These are phyloP conservation scores for Phytoseiulus persimilis DNA, from an alignment of 2,888 invertebrate genomes.

Conservation along the genomic window DNA sequence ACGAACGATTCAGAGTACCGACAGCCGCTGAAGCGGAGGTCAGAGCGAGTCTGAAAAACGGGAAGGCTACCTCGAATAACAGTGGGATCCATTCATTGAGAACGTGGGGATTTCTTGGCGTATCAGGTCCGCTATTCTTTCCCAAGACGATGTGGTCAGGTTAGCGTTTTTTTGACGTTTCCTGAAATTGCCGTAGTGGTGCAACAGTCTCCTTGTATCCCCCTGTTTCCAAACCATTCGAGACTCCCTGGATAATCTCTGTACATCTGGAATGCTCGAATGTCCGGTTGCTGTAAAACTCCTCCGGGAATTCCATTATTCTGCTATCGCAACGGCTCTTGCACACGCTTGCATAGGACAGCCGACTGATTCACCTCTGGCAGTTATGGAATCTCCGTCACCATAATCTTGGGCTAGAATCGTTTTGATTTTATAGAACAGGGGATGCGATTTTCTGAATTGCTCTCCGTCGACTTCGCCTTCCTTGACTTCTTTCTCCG, in stretches of 20 bases:
- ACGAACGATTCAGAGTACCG: too few relatives aligned
- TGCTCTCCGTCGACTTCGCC: background rate
- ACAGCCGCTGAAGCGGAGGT: too few relatives aligned
- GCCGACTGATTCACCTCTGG: too few relatives aligned
- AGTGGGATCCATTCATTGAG: conserved; percentile 22
- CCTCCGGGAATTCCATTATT: too few relatives aligned
- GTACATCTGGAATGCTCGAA: background rate
- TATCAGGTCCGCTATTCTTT: background rate
- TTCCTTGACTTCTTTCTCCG: background rate
- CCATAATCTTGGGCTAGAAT: background rate
- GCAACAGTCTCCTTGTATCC: background rate
- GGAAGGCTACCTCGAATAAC: conserved; percentile 23
- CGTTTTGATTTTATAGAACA: background rate
- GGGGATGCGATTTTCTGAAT: background rate
- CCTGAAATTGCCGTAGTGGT: background rate
- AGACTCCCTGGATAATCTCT: background rate
- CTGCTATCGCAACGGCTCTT: too few relatives aligned
- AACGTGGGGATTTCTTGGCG: background rate
- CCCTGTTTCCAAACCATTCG: background rate
- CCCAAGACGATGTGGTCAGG: background rate
- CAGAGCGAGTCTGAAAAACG: too few relatives aligned
- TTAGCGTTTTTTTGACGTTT: background rate
- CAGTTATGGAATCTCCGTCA: too few relatives aligned
- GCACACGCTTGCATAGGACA: too few relatives aligned
- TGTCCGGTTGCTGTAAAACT: too few relatives aligned